Percentiles rank a stretch among this genome's conserved stretches.
phyloP scores from a whole-genome alignment of 2,888 invertebrate genomes.

The Tachystola acroxantha region DNA sequence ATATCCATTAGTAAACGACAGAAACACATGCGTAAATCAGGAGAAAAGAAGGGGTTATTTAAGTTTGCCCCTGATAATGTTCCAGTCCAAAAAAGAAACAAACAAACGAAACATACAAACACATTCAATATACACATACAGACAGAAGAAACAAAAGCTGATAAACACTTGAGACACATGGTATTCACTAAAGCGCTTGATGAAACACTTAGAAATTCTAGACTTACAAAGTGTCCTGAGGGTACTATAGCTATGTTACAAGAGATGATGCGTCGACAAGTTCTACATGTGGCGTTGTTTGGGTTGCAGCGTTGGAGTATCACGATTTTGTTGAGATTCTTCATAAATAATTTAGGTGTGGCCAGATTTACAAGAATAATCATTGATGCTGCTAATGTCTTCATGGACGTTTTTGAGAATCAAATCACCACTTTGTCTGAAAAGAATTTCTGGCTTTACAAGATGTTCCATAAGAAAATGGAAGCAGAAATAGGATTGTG shows the following conservation, averaged over 20 bases:
- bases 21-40: slow-evolving; percentile 61
- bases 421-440: slow-evolving; percentile 80
- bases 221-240: slow-evolving; percentile 84
- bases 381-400: slow-evolving; percentile 84
- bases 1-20: slow-evolving; percentile 91
- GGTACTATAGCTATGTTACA: slow-evolving; percentile 88
- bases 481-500: slow-evolving; percentile 83
- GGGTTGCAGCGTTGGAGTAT: slow-evolving; percentile 84
- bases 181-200: slow-evolving; percentile 90
- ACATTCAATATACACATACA: too few species aligned
- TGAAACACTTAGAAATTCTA: slow-evolving; percentile 79
- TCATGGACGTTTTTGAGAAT: slow-evolving; percentile 86
- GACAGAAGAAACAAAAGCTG: slow-evolving; percentile 77
- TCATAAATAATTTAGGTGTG: slow-evolving; percentile 85
- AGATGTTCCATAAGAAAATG: slow-evolving; percentile 78
- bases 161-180: slow-evolving; percentile 86
- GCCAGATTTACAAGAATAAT: slow-evolving; percentile 85
- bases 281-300: slow-evolving; percentile 85
- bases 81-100: slow-evolving; percentile 12
- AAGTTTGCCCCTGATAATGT: slow-evolving; percentile 75
- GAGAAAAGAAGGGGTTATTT: slow-evolving; percentile 53
- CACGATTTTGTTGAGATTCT: slow-evolving; percentile 83
- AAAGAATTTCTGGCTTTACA: slow-evolving; percentile 79
- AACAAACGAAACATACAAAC: too few species aligned
- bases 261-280: slow-evolving; percentile 91